Evolutionary conservation across 1,140 invertebrate genomes (phyloP), one percentile per base, ranked within the genome.

Genomic region (Drosophila grimshawi): DNA sequence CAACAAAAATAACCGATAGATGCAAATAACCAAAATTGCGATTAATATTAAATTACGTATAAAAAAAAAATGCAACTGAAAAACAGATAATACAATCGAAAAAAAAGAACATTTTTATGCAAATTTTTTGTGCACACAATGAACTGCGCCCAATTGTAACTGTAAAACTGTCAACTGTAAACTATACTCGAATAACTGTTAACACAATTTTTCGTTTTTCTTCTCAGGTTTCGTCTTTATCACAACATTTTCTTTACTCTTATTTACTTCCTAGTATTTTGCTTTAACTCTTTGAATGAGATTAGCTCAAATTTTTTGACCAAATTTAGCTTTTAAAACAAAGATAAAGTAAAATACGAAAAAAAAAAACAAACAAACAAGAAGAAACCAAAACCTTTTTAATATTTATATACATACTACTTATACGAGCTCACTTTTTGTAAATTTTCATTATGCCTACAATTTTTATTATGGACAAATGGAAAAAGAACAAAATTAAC

Each of bases 151-250:
- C 61, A 74, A 74, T 41, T 53, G 33, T 55, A 61, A 74, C 11
- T 37, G 37, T 57, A 52, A 68, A 48, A 61, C 41, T 19, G 43
- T 61, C 43, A 46, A 45, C 5, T 59, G 41, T 59, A 5, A 48
- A 46, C 33, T 81, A 64, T 65, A 60, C 55, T 64, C 39, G 27
- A 8, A 49, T 74, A 70, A 70, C 76, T 81, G 70, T 73, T 71
- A 81, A 71, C 30, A 62, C 41, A 76, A 57, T 39, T 80, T 85
- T 83, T 82, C 76, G 81, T 74, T 74, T 67, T 65, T n/a, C n/a
- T 57, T 80, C 79, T 82, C 75, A 66, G 45, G 61, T 70, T 70
- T 70, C 67, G 60, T 59, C 62, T 81, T 81, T 71, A 77, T 78
- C 79, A 55, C 75, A 39, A 53, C 39, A 35, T 65, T 33, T 53